Conservation (phyloP, 2,797 vertebrate genomes). For the Melanotaenia nigrans region DNA sequence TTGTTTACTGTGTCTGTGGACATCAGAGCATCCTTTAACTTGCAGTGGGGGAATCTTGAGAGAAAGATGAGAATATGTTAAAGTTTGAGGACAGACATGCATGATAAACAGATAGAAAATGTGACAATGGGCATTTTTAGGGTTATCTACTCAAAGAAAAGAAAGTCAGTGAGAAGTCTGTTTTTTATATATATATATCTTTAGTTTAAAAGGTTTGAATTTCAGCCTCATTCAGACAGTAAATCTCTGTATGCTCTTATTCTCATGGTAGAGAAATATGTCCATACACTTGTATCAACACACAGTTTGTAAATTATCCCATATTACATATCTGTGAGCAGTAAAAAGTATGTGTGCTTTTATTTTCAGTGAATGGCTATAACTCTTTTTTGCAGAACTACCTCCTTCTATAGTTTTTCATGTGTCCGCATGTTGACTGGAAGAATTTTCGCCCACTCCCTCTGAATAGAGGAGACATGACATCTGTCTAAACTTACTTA, state of each 20-base stretch:
- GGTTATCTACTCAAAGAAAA: not conserved
- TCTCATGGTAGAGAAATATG: not conserved
- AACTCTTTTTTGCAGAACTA: not conserved
- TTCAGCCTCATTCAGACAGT: not conserved
- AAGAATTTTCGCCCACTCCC: not conserved
- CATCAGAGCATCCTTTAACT: conserved; percentile 34
- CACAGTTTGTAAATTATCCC: not conserved
- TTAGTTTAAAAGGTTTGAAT: not conserved
- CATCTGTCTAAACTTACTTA: not conserved
- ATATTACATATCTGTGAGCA: not conserved
- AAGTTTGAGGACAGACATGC: conserved; percentile 3
- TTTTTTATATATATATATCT: not conserved
- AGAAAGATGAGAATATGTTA: conserved; percentile 28
- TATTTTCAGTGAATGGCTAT: not conserved
- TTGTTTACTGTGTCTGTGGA: conserved; percentile 19
- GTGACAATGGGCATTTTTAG: not conserved
- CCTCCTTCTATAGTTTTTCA: not conserved
- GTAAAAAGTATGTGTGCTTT: not conserved
- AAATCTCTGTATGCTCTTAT: not conserved
- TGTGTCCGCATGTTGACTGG: not conserved
- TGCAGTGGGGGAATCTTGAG: conserved; percentile 35
- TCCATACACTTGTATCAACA: not conserved
- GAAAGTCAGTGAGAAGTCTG: not conserved
- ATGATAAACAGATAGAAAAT: not conserved
- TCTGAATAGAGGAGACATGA: not conserved